Evolutionary conservation across 2,113 vertebrate genomes (phyloP).

Genomic region (Chlorocebus sabaeus): DNA sequence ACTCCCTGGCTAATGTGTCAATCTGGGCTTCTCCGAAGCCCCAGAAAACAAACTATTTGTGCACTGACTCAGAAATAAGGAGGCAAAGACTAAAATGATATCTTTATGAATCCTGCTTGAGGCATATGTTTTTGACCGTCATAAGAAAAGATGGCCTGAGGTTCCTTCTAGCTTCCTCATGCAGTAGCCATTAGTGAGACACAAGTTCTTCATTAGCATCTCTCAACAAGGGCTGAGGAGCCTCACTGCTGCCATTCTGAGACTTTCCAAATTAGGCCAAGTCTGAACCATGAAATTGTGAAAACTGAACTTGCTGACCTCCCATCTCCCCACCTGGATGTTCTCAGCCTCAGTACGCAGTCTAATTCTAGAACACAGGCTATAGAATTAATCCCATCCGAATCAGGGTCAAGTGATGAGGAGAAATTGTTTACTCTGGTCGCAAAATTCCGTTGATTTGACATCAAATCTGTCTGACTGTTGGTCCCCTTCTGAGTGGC

Average conservation of each 20-base stretch:
- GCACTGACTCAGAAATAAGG: conserved; percentile 30
- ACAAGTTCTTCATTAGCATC: background rate
- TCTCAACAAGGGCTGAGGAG: background rate
- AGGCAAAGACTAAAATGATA: background rate
- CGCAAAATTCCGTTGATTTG: background rate
- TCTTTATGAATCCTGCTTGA: background rate
- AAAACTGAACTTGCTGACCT: background rate
- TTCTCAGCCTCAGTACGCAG: background rate
- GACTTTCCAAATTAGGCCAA: background rate
- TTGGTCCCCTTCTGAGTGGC: background rate
- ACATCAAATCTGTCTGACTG: background rate
- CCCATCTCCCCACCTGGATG: background rate
- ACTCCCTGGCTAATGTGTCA: conserved; percentile 30
- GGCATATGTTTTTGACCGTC: background rate
- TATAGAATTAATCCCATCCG: background rate
- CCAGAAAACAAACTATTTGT: conserved; percentile 24
- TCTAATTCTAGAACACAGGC: background rate
- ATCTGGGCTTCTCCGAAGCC: conserved; percentile 46
- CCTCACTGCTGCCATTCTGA: background rate
- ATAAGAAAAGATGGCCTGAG: background rate
- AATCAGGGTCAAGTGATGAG: background rate
- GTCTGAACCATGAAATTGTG: background rate
- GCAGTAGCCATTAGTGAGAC: background rate
- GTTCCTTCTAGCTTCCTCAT: background rate
- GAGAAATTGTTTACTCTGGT: background rate